Conservation (phyloP, 2,113 vertebrate species). For the Thryonomys swinderianus region DNA sequence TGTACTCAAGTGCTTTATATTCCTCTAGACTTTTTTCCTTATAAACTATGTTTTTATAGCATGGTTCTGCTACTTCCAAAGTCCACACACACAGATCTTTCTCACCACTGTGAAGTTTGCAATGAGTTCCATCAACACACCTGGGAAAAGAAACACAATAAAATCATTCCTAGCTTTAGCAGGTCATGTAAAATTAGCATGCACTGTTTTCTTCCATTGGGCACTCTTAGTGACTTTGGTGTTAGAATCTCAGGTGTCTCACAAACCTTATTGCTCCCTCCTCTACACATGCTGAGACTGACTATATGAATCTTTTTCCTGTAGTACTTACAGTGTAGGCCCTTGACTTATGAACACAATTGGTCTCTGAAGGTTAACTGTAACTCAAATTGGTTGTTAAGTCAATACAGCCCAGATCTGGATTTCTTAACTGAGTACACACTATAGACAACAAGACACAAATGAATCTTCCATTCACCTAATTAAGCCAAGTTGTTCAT, state of each 20-base stretch:
- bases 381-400: too few species aligned
- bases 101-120: not conserved
- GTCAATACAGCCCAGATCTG: too few species aligned
- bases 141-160: not conserved
- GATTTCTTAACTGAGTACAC: too few species aligned
- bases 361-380: too few species aligned
- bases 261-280: not conserved
- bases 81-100: not conserved
- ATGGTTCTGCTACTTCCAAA: not conserved
- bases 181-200: not conserved
- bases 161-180: not conserved
- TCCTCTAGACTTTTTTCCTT: not conserved
- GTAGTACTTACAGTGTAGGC: too few species aligned
- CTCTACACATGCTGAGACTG: not conserved
- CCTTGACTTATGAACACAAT: too few species aligned
- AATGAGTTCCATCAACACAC: not conserved
- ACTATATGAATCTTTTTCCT: not conserved
- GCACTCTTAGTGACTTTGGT: accelerated
- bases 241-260: not conserved
- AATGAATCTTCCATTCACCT: too few species aligned
- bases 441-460: too few species aligned
- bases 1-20: not conserved
- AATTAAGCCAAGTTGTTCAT: too few species aligned
- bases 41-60: not conserved
- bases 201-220: not conserved